Percentiles rank a stretch among this genome's conserved stretches.
Evolutionary conservation across 2,797 vertebrate species (phyloP).

Genomic region (Dromococcyx pavoninus): DNA sequence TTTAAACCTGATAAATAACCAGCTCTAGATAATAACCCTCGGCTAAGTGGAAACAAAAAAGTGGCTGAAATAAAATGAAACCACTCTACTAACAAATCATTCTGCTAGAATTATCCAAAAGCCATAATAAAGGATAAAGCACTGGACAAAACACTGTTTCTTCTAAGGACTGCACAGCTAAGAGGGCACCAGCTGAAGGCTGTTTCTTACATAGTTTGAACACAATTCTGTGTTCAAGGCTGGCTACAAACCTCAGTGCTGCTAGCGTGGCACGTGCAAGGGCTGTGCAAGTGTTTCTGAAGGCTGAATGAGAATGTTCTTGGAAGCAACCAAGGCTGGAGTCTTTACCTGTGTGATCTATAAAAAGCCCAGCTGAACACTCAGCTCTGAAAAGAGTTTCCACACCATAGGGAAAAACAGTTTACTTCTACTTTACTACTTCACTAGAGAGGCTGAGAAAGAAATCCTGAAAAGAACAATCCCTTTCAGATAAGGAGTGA

Average conservation of each 20-base stretch:
- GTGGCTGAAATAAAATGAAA: neutral
- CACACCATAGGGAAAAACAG: neutral
- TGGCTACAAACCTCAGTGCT: neutral
- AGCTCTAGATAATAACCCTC: neutral
- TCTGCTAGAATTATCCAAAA: neutral
- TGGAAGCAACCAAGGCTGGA: neutral
- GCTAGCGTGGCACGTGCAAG: rapidly evolving
- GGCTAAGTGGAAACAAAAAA: neutral
- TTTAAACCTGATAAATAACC: neutral
- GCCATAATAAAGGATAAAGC: neutral
- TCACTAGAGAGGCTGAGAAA: neutral
- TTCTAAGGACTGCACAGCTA: neutral
- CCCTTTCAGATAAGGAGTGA: neutral
- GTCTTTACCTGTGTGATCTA: neutral
- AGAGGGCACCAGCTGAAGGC: neutral
- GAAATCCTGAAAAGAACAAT: neutral
- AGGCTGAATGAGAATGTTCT: neutral
- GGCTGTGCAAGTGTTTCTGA: neutral
- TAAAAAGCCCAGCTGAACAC: neutral
- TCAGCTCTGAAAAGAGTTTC: neutral
- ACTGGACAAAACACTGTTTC: neutral
- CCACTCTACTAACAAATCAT: neutral
- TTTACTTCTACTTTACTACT: no score
- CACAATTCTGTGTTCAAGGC: neutral
- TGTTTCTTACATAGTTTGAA: neutral